These are phyloP conservation scores for Oophaga pumilio DNA, from an alignment of 2,113 vertebrate species.

Conservation along the genomic window DNA sequence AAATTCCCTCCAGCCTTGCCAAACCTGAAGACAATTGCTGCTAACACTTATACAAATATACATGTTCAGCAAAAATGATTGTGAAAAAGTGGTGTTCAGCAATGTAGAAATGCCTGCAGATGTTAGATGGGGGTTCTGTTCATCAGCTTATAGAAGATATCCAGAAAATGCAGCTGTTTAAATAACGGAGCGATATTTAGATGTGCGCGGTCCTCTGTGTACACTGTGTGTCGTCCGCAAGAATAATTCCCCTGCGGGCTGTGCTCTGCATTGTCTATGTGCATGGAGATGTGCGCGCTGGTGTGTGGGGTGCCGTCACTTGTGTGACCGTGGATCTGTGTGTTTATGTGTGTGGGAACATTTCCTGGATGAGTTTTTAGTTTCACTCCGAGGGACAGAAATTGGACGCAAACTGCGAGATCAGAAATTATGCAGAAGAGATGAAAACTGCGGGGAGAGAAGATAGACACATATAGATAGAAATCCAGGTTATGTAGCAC, in stretches of 20 bases:
- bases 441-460: neutral
- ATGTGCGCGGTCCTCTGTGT: neutral
- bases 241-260: neutral
- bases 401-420: constrained; percentile 35
- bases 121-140: neutral
- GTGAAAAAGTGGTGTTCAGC: neutral
- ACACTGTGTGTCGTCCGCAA: neutral
- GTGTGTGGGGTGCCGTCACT: neutral
- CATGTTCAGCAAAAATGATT: neutral
- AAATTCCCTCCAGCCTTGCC: neutral
- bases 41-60: neutral
- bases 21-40: neutral
- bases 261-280: neutral
- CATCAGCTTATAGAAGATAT: neutral
- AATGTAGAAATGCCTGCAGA: neutral
- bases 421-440: constrained; percentile 25
- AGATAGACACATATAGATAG: neutral
- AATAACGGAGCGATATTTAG: constrained; percentile 3
- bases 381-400: constrained; percentile 31
- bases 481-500: neutral
- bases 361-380: constrained; percentile 50
- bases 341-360: constrained; percentile 38
- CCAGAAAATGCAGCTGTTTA: constrained; percentile 29
- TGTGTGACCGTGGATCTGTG: neutral
- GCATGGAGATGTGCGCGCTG: neutral